A percentile compares a stretch with the other conserved stretches of the same genome.
Evolutionary conservation across 2,113 vertebrate species (phyloP).

Genomic region (Rhizomys pruinosus): DNA sequence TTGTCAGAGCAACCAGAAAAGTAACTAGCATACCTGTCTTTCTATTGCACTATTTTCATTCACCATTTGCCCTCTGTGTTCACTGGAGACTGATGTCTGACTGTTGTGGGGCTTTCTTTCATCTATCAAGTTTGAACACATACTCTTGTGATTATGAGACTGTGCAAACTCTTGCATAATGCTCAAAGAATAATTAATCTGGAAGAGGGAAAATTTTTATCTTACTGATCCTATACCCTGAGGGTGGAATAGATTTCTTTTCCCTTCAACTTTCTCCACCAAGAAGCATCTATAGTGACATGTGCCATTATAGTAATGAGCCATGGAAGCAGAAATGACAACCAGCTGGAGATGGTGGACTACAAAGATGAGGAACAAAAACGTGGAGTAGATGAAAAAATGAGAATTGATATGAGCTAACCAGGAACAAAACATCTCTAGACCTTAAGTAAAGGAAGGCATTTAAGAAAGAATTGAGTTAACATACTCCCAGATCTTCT

Average conservation of each 20-base stretch:
- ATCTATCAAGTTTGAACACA: background rate
- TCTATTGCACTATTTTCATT: background rate
- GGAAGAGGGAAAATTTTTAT: background rate
- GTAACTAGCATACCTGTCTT: background rate
- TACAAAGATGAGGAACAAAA: background rate
- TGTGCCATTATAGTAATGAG: background rate
- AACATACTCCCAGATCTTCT: background rate
- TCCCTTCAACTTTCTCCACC: background rate
- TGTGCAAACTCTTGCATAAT: background rate
- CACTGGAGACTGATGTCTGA: background rate
- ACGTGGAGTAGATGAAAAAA: background rate
- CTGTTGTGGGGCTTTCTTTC: background rate
- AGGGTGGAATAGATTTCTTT: constrained; percentile 1
- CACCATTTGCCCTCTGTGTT: too few relatives aligned
- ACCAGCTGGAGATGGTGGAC: background rate
- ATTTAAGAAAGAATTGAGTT: background rate
- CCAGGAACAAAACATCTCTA: background rate
- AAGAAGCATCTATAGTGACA: background rate
- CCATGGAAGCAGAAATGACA: background rate
- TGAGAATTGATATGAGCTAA: background rate
- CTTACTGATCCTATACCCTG: background rate
- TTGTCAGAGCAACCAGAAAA: background rate
- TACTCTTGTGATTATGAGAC: background rate
- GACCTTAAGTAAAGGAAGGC: background rate
- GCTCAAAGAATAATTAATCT: background rate